phyloP scores from a whole-genome alignment of 2,113 vertebrate genomes.

The Maccullochella peelii region DNA sequence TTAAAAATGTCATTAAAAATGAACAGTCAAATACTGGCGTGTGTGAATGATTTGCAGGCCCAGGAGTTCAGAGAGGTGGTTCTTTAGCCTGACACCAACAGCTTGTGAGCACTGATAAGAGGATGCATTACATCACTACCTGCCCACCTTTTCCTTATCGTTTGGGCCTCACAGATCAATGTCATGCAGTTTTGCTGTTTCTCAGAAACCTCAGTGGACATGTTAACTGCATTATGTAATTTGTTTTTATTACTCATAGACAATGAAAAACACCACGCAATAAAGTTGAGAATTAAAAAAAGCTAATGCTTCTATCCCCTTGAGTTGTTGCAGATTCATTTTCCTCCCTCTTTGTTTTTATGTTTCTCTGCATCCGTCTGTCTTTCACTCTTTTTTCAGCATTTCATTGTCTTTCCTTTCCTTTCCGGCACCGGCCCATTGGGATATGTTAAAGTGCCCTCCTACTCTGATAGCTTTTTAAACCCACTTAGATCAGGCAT shows the following conservation, averaged over 20 bases:
- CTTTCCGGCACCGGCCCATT: constrained; percentile 6
- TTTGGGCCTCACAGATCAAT: constrained; percentile 40
- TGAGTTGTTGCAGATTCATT: not conserved
- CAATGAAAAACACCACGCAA: constrained; percentile 21
- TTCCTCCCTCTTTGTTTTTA: not conserved
- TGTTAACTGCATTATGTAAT: constrained; percentile 48
- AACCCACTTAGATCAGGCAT: constrained; percentile 39
- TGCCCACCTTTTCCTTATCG: constrained; percentile 43
- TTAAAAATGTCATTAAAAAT: constrained; percentile 15
- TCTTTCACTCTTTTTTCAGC: constrained; percentile 11
- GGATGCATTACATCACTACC: constrained; percentile 52
- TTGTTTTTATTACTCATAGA: constrained; percentile 45
- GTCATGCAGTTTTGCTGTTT: constrained; percentile 34
- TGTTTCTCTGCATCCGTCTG: not conserved
- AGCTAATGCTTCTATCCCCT: constrained; percentile 19
- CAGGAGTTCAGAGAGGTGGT: constrained; percentile 9
- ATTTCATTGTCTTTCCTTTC: constrained; percentile 18
- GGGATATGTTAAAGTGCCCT: constrained; percentile 28
- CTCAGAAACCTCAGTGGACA: constrained; percentile 45
- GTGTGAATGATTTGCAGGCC: constrained; percentile 17
- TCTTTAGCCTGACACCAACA: constrained; percentile 32
- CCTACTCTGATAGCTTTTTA: constrained; percentile 39
- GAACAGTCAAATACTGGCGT: constrained; percentile 3
- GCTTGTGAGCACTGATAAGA: constrained; percentile 48
- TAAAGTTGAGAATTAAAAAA: constrained; percentile 47